phyloP scores from a whole-genome alignment of 1,140 invertebrate species.

The Eciton burchellii region DNA sequence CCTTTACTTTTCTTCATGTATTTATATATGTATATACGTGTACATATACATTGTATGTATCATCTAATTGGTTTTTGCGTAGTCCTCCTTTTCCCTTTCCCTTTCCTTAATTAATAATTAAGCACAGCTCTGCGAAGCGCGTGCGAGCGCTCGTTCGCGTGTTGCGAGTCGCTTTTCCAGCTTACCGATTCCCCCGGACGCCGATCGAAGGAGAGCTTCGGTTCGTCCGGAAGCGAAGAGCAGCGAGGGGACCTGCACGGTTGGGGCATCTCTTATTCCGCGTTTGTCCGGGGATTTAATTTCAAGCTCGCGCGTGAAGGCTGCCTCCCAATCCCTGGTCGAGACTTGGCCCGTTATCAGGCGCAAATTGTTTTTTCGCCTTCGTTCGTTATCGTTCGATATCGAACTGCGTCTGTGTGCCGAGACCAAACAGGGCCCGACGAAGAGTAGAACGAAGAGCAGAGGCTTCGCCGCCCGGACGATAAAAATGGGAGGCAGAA shows the following conservation, averaged over 20 bases:
- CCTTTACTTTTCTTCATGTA: slow-evolving; percentile 70
- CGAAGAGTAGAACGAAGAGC: too few relatives aligned
- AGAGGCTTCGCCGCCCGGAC: too few relatives aligned
- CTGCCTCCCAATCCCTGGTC: too few relatives aligned
- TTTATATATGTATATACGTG: slow-evolving; percentile 67
- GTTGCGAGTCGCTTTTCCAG: slow-evolving; percentile 50
- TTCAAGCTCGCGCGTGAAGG: too few relatives aligned
- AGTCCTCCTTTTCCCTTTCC: slow-evolving; percentile 48
- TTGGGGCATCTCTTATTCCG: slow-evolving; percentile 12
- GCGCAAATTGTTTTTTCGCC: too few relatives aligned
- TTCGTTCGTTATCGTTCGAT: too few relatives aligned
- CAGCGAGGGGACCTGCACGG: neutral
- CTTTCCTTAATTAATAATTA: slow-evolving; percentile 71
- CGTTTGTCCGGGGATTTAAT: neutral
- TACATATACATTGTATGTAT: slow-evolving; percentile 77
- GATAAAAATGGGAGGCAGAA: too few relatives aligned
- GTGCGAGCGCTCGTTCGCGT: slow-evolving; percentile 63
- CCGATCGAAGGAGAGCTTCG: slow-evolving; percentile 40
- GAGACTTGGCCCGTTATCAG: too few relatives aligned
- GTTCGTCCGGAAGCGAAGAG: slow-evolving; percentile 40
- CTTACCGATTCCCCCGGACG: slow-evolving; percentile 47
- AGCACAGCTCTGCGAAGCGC: slow-evolving; percentile 76
- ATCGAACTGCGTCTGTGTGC: too few relatives aligned
- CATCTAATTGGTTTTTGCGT: slow-evolving; percentile 74
- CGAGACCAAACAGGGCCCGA: too few relatives aligned